Evolutionary conservation across 2,888 invertebrate species (phyloP).

Genomic region (Nudaria mundana): DNA sequence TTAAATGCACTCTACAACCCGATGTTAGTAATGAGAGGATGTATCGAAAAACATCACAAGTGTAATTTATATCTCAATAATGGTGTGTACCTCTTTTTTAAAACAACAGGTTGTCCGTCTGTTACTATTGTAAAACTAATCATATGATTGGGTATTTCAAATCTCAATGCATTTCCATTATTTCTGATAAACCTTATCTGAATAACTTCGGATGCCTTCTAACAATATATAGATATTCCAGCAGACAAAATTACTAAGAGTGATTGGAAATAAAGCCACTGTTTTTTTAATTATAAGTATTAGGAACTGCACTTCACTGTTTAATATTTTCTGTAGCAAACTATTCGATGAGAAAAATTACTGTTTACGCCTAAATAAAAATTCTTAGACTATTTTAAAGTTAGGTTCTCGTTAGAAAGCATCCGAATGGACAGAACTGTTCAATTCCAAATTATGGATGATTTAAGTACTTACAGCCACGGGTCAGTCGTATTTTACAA

Average conservation of each 20-base stretch:
- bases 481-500: slow-evolving; percentile 51
- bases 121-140: slow-evolving; percentile 31
- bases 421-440: slow-evolving; percentile 51
- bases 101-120: slow-evolving; percentile 49
- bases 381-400: slow-evolving; percentile 43
- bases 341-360: slow-evolving; percentile 49
- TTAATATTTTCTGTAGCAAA: slow-evolving; percentile 54
- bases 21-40: slow-evolving; percentile 51
- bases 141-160: slow-evolving; percentile 48
- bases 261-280: slow-evolving; percentile 53
- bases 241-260: slow-evolving; percentile 36
- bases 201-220: slow-evolving; percentile 44
- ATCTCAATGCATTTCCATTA: slow-evolving; percentile 55
- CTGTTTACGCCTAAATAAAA: slow-evolving; percentile 31
- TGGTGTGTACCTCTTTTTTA: slow-evolving; percentile 39
- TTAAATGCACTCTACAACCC: slow-evolving; percentile 46
- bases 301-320: slow-evolving; percentile 75
- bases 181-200: slow-evolving; percentile 34
- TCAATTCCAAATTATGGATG: slow-evolving; percentile 64
- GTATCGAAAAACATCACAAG: slow-evolving; percentile 16
- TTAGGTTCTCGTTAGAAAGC: slow-evolving; percentile 49
- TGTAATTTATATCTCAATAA: slow-evolving; percentile 12
- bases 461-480: slow-evolving; percentile 59
- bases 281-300: slow-evolving; percentile 59
- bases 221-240: slow-evolving; percentile 33